These are phyloP conservation scores for Amiota communis DNA, from an alignment of 2,888 invertebrate species.

Conservation along the genomic window DNA sequence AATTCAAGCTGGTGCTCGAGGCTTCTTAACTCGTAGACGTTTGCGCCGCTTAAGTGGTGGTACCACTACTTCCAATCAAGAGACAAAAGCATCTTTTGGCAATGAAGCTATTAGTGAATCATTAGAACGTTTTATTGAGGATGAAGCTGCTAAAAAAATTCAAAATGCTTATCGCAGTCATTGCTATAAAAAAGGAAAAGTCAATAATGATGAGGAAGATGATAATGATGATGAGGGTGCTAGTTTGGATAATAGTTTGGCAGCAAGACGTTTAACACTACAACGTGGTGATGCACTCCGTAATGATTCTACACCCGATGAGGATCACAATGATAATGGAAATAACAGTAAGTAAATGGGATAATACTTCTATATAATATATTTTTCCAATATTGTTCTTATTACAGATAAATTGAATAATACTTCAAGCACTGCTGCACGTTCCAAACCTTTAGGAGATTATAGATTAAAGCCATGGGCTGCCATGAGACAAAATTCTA, in stretches of 20 bases:
- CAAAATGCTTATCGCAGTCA: constrained; percentile 54
- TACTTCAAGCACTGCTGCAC: neutral
- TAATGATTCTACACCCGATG: constrained; percentile 70
- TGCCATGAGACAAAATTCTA: constrained; percentile 68
- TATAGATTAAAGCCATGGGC: constrained; percentile 56
- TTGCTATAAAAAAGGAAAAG: constrained; percentile 41
- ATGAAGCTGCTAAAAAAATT: constrained; percentile 59
- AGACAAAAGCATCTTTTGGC: constrained; percentile 66
- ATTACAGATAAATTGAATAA: neutral
- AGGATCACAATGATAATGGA: constrained; percentile 50
- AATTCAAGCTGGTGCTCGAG: constrained; percentile 70
- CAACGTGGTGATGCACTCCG: constrained; percentile 71
- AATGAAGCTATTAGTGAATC: constrained; percentile 71
- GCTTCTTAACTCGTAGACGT: constrained; percentile 66
- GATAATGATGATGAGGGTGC: constrained; percentile 28
- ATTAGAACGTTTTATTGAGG: constrained; percentile 66
- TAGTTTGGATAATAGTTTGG: constrained; percentile 61
- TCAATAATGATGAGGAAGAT: constrained; percentile 24
- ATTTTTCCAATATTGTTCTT: neutral
- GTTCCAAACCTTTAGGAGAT: constrained; percentile 34
- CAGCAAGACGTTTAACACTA: constrained; percentile 67
- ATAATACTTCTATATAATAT: constrained; percentile 37
- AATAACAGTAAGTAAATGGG: constrained; percentile 38
- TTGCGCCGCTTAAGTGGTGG: constrained; percentile 61
- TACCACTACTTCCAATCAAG: constrained; percentile 58